A percentile compares a stretch with the other conserved stretches of the same genome.
Conservation (phyloP, 2,113 vertebrate genomes). For the Microtus ochrogaster region DNA sequence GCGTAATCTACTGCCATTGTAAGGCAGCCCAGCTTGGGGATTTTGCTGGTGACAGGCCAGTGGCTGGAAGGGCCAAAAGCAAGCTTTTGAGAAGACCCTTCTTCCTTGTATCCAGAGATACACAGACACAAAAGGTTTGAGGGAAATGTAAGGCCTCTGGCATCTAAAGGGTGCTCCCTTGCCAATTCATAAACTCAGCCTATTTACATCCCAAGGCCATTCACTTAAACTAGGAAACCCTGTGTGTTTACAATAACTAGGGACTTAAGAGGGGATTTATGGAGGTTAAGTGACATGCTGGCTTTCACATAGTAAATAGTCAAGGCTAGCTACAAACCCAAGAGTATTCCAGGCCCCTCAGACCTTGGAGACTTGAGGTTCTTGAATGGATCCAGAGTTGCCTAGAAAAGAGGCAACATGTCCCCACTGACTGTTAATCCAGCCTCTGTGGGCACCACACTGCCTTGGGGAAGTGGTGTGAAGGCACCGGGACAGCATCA, state of each 20-base stretch:
- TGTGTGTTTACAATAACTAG: not conserved
- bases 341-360: not conserved
- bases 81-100: not conserved
- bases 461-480: not conserved
- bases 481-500: not conserved
- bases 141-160: not conserved
- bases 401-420: not conserved
- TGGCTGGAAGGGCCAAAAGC: not conserved
- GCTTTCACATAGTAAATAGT: not conserved
- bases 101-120: not conserved
- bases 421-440: not conserved
- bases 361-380: not conserved
- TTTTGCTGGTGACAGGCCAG: not conserved
- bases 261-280: not conserved
- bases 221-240: not conserved
- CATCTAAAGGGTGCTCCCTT: not conserved
- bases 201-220: not conserved
- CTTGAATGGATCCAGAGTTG: not conserved
- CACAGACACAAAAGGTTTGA: not conserved
- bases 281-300: not conserved
- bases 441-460: not conserved
- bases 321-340: not conserved
- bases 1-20: conserved; percentile 78
- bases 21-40: conserved; percentile 18
- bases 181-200: not conserved